Evolutionary conservation across 2,113 vertebrate genomes (phyloP), one percentile per base, ranked within the genome.

Genomic region (Carassius auratus): DNA sequence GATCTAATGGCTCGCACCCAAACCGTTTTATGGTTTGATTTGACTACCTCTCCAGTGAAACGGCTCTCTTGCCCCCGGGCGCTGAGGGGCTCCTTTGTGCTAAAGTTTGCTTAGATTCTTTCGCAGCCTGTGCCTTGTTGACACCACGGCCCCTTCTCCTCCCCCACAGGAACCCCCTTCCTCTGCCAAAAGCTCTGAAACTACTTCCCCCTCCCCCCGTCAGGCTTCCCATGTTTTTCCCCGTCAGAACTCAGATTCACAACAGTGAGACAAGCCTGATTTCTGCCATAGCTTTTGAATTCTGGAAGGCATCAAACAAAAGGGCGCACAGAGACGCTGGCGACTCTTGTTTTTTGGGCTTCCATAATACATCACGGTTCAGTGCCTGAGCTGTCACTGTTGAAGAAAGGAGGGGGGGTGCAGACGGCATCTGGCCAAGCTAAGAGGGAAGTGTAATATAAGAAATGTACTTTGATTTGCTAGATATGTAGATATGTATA

Each of bases 81-180:
- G 2, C 91, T 90, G 57, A 91, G 91, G 89, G 90, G 69, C 78
- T 90, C 90, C 79, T 91, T 94, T 94, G 93, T 95, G 88, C 36
- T 4, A 89, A 89, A 85, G 91, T 93, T 95, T 94, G 91, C 90
- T 87, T 89, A 90, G 89, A 83, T 91, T 92, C 90, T 89, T 90
- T 91, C 81, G 84, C 76, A 38, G 83, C 89, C 89, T 90, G 86
- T 88, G 91, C 86, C 92, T 93, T 90, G 91, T 93, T 93, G 93
- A 94, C 92, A 92, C 76, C 85, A 8, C 57, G 69, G 88, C 86
- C 85, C 86, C 86, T 62, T 90, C 86, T 84, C 90, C 85, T 89
- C 78, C 89, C 87, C 85, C 69, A 74, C 66, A 83, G 81, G 81
- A 84, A 80, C 89, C 77, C 78, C 62, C 42, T 38, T 82, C 21